Evolutionary conservation across 1,140 invertebrate species (phyloP), one percentile per base, ranked within the genome.

Genomic region (Brachionus asplanchnoidis): DNA sequence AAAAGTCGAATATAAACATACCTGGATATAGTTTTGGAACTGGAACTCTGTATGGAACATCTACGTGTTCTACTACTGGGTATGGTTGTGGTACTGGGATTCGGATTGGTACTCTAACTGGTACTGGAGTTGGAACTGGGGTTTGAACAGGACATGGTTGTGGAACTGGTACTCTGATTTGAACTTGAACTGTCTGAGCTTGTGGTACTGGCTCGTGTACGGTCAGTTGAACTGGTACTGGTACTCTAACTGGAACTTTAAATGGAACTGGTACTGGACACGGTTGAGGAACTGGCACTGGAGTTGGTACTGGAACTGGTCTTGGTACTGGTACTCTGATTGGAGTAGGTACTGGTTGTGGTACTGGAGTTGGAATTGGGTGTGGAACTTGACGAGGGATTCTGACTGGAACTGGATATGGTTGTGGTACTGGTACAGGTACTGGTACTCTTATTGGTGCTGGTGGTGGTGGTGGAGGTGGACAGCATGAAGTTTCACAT

Each of bases 1-100:
- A 66, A 9, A 3, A 66, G 0, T 2, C 1, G 3, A 66, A 9
- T 65, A 20, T n/a, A 7, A 32, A 32, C 5, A 5, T 40, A 75
- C 70, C 70, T 75, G 70, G 70, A 17, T 75, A 75, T 44, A 40
- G 70, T 75, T 42, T 75, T 42, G 32, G 70, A 17, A 75, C 70
- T 75, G 70, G 70, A 20, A 75, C 70, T 75, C 70, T 75, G 40
- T 42, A 42, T 17, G 70, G 70, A 40, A 75, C 70, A 40, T 40
- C 32, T n/a, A 40, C 66, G 23, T 36, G 66, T 68, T 68, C 66
- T 6, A 40, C 26, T 4, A 68, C 32, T 36, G 66, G 66, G 12
- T 36, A 32, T 68, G 66, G 66, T 68, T 68, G 66, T 36, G 66
- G 66, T 14, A 68, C 66, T 68, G 66, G 66, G 14, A 68, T 40